Evolutionary conservation across 2,888 invertebrate species (phyloP), one percentile per base, ranked within the genome.

Genomic region (Plebejus argus): DNA sequence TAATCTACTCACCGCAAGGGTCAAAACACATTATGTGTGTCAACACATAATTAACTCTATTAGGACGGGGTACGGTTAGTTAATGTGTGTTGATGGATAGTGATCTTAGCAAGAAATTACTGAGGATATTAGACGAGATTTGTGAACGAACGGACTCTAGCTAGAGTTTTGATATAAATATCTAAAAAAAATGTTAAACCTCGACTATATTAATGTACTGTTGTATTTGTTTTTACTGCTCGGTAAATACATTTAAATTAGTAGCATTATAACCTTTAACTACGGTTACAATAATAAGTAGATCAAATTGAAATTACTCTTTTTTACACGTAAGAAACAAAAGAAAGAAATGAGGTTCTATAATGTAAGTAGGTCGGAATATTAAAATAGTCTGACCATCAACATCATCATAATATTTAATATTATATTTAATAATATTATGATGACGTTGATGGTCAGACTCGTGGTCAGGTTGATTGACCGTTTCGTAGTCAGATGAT

Each of bases 401-500:
- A n/a, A n/a, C n/a, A n/a, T n/a, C n/a, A n/a, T n/a, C n/a, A n/a
- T n/a, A n/a, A n/a, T n/a, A n/a, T n/a, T n/a, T n/a, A n/a, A 45
- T 15, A 53, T 53, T 12, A 5, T n/a, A n/a, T n/a, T n/a, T n/a
- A n/a, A n/a, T n/a, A 53, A 18, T 3, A 61, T 12, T 3, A 61
- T 12, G 61, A 23, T 61, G 20, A 61, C 23, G 61, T 3, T 23
- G 61, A 23, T 61, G 23, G 61, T 61, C 61, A 76, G 45, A 77
- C 66, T 76, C 76, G 76, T 79, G 80, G 80, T 39, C 79, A 80
- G 83, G 83, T 86, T 87, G 87, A 89, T 86, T 84, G 85, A 79
- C 83, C 79, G 83, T 86, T 85, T 84, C 81, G 84, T 83, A 87
- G 85, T 86, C 79, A 82, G 84, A 84, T 83, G 82, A 86, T 83